Conservation (phyloP, 2,797 vertebrate species). For the Sebastes baramenuke region DNA sequence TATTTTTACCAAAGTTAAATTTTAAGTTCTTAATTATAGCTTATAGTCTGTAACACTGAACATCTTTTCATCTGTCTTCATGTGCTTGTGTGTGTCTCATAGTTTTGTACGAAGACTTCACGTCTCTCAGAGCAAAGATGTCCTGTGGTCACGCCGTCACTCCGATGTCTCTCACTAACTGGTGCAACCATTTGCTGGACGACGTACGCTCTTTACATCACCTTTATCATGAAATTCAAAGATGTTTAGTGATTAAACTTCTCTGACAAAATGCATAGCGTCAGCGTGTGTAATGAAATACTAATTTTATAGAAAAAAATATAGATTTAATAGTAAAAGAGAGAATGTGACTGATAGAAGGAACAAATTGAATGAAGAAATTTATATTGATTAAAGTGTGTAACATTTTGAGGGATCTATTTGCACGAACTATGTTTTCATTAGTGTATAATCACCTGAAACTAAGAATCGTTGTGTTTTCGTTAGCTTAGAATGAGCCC, state of each 20-base stretch:
- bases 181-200: conserved; percentile 64
- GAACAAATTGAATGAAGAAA: background rate
- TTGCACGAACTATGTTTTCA: too few relatives aligned
- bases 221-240: background rate
- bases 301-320: background rate
- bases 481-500: too few relatives aligned
- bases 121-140: conserved; percentile 65
- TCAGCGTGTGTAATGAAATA: background rate
- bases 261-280: background rate
- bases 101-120: conserved; percentile 25
- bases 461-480: too few relatives aligned
- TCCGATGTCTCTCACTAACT: conserved; percentile 70
- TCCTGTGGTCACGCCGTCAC: conserved; percentile 77
- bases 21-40: background rate
- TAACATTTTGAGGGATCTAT: too few relatives aligned
- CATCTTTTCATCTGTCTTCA: background rate
- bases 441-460: too few relatives aligned
- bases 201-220: background rate
- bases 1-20: too few relatives aligned
- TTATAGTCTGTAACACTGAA: background rate
- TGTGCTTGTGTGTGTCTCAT: background rate
- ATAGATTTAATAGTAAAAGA: background rate
- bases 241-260: background rate
- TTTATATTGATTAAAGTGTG: background rate
- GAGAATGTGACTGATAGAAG: background rate